A percentile compares a stretch with the other conserved stretches of the same genome.
phyloP scores from a whole-genome alignment of 2,797 vertebrate genomes.

The Enteromius afrohamiltoni region DNA sequence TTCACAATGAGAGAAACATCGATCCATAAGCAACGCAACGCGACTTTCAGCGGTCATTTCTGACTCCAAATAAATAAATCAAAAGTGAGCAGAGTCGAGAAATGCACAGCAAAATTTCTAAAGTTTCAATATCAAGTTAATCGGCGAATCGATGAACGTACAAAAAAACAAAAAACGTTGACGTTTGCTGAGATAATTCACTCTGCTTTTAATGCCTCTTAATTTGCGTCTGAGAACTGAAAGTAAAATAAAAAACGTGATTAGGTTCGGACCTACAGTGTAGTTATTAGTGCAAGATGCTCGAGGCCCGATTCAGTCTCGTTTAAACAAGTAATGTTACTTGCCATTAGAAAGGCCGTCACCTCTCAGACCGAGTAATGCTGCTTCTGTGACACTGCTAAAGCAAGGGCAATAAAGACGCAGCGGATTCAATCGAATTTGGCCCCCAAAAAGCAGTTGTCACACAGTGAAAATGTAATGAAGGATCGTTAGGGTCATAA shows the following conservation, averaged over 20 bases:
- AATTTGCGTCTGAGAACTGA: constrained; percentile 14
- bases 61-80: constrained; percentile 65
- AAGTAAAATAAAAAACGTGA: not conserved
- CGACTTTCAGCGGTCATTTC: constrained; percentile 45
- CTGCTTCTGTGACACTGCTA: not conserved
- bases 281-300: constrained; percentile 41
- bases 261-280: constrained; percentile 34
- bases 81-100: constrained; percentile 56
- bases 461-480: constrained; percentile 34
- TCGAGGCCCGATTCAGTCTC: not conserved
- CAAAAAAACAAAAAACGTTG: not conserved
- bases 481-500: constrained; percentile 19
- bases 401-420: constrained; percentile 2
- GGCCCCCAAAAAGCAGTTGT: constrained; percentile 23
- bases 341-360: not conserved
- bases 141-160: not conserved
- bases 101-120: constrained; percentile 5
- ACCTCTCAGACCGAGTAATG: not conserved
- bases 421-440: constrained; percentile 8
- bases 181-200: not conserved
- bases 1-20: constrained; percentile 42
- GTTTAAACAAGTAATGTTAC: not conserved
- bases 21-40: constrained; percentile 25
- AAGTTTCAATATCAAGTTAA: constrained; percentile 14
- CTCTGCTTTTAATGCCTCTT: constrained; percentile 34